Conservation (phyloP, 2,888 invertebrate species). For the Meiosimyza decipiens region DNA sequence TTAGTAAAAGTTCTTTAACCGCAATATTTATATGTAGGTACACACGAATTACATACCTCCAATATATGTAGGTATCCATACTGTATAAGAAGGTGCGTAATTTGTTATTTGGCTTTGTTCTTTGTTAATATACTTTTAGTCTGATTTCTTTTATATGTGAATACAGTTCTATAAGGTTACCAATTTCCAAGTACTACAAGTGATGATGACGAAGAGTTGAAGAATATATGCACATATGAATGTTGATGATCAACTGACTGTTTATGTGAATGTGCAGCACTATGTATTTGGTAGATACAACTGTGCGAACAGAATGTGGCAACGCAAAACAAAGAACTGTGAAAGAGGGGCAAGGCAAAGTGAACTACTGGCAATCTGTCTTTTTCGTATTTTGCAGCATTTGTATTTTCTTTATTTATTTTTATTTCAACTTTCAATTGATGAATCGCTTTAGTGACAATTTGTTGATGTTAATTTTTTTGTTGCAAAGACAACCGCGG, state of each 20-base stretch:
- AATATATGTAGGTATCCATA: too few species aligned
- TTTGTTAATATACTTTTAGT: slow-evolving; percentile 1
- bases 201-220: background rate
- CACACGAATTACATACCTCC: too few species aligned
- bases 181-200: slow-evolving; percentile 1
- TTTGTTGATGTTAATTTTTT: background rate
- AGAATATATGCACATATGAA: background rate
- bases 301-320: background rate
- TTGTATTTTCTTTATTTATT: background rate
- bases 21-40: background rate
- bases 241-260: background rate
- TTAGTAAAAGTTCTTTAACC: slow-evolving; percentile 8
- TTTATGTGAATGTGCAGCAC: background rate
- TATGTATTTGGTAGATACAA: background rate
- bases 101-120: slow-evolving; percentile 7
- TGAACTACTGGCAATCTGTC: too few species aligned
- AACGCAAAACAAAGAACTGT: too few species aligned
- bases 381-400: background rate
- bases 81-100: background rate
- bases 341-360: too few species aligned
- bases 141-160: background rate
- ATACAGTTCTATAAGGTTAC: slow-evolving; percentile 3
- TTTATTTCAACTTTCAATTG: background rate
- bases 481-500: background rate
- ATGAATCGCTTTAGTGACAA: slow-evolving; percentile 27